Evolutionary conservation across 2,888 invertebrate species (phyloP).

Genomic region (Drosophila prostipennis): DNA sequence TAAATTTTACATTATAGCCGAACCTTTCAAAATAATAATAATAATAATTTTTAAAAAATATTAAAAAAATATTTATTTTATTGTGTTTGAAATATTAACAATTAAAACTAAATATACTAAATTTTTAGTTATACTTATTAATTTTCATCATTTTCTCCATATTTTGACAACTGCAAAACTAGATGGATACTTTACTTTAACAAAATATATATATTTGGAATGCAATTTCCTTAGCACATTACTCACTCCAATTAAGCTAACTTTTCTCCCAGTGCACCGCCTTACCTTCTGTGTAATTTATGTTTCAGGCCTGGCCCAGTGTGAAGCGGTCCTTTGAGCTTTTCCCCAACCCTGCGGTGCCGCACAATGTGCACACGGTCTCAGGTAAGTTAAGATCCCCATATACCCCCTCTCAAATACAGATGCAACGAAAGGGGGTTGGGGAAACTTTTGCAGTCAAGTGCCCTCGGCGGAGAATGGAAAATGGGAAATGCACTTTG

Average conservation of each 20-base stretch:
- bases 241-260: neutral
- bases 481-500: slow-evolving; percentile 59
- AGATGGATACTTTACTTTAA: too few relatives aligned
- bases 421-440: neutral
- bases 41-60: too few relatives aligned
- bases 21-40: too few relatives aligned
- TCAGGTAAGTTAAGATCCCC: slow-evolving; percentile 77
- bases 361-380: slow-evolving; percentile 80
- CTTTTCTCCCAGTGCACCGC: neutral
- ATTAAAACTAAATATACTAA: too few relatives aligned
- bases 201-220: too few relatives aligned
- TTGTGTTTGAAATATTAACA: too few relatives aligned
- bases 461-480: slow-evolving; percentile 41
- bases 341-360: slow-evolving; percentile 69
- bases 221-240: too few relatives aligned
- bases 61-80: too few relatives aligned
- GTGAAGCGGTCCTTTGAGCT: slow-evolving; percentile 82
- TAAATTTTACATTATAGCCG: too few relatives aligned
- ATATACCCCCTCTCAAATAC: neutral
- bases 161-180: too few relatives aligned
- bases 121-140: too few relatives aligned
- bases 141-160: too few relatives aligned
- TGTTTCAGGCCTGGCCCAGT: slow-evolving; percentile 82
- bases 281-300: neutral
- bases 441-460: slow-evolving; percentile 56